Evolutionary conservation across 53 echinoderm and acorn worm genomes (phyloP).

Genomic region (Temnopleurus reevesii): DNA sequence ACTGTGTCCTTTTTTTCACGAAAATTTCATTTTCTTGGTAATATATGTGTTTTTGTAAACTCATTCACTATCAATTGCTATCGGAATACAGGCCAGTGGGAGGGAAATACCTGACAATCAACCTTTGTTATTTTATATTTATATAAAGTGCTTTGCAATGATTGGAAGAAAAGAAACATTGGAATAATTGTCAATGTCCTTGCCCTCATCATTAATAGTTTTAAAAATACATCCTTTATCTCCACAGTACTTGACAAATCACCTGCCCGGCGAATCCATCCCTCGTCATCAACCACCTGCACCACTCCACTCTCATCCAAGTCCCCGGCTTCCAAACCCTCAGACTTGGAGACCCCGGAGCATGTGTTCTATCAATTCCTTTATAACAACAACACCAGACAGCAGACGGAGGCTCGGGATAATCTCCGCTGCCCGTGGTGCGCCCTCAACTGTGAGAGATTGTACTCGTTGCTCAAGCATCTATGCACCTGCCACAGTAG

Average conservation of each 20-base stretch:
- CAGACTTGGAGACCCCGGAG: constrained; percentile 37
- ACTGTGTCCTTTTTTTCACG: too few relatives aligned
- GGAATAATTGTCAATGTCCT: too few relatives aligned
- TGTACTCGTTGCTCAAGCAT: constrained; percentile 94
- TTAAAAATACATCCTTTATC: too few relatives aligned
- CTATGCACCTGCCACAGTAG: constrained; percentile 92
- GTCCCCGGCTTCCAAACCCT: constrained; percentile 60
- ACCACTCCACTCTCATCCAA: constrained; percentile 43
- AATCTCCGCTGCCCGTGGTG: constrained; percentile 98
- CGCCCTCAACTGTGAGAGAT: constrained; percentile 83
- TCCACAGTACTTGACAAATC: constrained; percentile 22
- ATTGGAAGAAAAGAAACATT: too few relatives aligned
- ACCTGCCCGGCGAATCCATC: constrained; percentile 16
- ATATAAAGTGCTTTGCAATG: too few relatives aligned
- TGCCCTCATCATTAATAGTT: too few relatives aligned
- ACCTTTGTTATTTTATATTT: too few relatives aligned
- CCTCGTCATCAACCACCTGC: not conserved
- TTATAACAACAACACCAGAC: constrained; percentile 95
- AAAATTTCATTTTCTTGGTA: too few relatives aligned
- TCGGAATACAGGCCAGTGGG: too few relatives aligned
- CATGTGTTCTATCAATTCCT: constrained; percentile 97
- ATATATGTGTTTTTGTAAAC: too few relatives aligned
- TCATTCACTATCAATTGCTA: too few relatives aligned
- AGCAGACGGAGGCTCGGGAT: constrained; percentile 97
- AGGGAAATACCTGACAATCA: too few relatives aligned